Conservation (phyloP, 2,888 invertebrate genomes). For the Cabera pusaria region DNA sequence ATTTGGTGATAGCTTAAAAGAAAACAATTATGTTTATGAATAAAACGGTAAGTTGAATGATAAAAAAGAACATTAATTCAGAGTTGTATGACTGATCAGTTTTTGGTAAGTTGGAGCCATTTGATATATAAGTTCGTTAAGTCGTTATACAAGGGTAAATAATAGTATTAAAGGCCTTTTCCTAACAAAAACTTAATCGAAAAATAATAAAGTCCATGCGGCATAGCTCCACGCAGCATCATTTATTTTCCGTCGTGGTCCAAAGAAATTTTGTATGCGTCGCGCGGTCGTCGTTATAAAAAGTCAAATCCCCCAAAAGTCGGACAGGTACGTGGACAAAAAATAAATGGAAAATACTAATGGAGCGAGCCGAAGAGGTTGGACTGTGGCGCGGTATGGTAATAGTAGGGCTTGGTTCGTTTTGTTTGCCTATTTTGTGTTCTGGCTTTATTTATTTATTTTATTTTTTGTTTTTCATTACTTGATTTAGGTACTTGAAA, state of each 20-base stretch:
- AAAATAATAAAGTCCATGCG: slow-evolving; percentile 59
- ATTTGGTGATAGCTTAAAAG: not conserved
- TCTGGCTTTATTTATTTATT: not conserved
- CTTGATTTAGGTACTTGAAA: too few relatives aligned
- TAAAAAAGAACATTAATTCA: slow-evolving; percentile 6
- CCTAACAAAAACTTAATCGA: slow-evolving; percentile 65
- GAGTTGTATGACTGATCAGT: too few relatives aligned
- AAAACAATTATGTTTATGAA: not conserved
- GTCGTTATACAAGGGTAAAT: too few relatives aligned
- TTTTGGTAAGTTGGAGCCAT: too few relatives aligned
- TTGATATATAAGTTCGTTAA: too few relatives aligned
- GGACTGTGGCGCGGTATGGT: slow-evolving; percentile 55
- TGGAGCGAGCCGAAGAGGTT: slow-evolving; percentile 76
- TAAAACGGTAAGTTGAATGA: slow-evolving; percentile 14
- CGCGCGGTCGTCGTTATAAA: slow-evolving; percentile 73
- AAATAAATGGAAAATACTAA: slow-evolving; percentile 84
- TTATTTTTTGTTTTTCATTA: not conserved
- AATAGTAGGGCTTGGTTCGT: slow-evolving; percentile 40
- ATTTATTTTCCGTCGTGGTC: slow-evolving; percentile 74
- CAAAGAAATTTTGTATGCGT: slow-evolving; percentile 80
- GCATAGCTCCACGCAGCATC: slow-evolving; percentile 69
- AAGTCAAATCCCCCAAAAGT: slow-evolving; percentile 78
- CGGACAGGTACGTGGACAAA: slow-evolving; percentile 82
- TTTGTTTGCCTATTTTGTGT: too few relatives aligned
- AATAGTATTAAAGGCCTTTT: too few relatives aligned